These are phyloP conservation scores for Hoplostethus atlanticus DNA, from an alignment of 2,797 vertebrate species.

Conservation along the genomic window DNA sequence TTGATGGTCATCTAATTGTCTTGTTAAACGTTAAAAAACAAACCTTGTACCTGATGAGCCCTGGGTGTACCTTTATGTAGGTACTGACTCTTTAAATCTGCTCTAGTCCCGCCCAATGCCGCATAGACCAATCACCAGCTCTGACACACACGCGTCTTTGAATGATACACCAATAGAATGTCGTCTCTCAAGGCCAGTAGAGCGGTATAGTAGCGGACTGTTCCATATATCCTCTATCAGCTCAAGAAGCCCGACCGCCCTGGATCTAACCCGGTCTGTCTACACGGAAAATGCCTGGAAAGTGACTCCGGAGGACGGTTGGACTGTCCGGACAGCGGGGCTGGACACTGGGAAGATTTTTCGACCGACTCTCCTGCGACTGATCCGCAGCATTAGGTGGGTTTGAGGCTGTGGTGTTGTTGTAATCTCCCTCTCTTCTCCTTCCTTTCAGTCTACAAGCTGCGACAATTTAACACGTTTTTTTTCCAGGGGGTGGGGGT, in stretches of 20 bases:
- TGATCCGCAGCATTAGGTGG: constrained; percentile 72
- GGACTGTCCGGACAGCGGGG: constrained; percentile 38
- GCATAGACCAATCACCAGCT: constrained; percentile 67
- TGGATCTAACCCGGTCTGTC: neutral
- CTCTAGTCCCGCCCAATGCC: constrained; percentile 40
- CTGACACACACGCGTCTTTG: constrained; percentile 39
- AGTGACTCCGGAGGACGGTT: constrained; percentile 52
- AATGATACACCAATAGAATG: constrained; percentile 62
- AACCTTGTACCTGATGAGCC: too few species aligned
- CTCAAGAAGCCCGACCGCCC: constrained; percentile 1
- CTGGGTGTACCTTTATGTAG: too few species aligned
- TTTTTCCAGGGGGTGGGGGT: neutral
- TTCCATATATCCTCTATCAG: constrained; percentile 20
- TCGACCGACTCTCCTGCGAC: constrained; percentile 46
- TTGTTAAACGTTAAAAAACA: neutral
- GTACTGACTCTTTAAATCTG: constrained; percentile 75
- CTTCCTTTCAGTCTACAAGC: constrained; percentile 26
- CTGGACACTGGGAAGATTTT: constrained; percentile 41
- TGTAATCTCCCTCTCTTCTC: constrained; percentile 35
- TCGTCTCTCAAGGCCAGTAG: constrained; percentile 37
- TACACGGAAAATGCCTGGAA: constrained; percentile 56
- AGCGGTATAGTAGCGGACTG: constrained; percentile 42
- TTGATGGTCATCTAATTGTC: neutral
- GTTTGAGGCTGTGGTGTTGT: constrained; percentile 44
- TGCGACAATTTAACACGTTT: constrained; percentile 48